These are phyloP conservation scores for Podarcis muralis DNA, from an alignment of 2,113 vertebrate species.

Conservation along the genomic window DNA sequence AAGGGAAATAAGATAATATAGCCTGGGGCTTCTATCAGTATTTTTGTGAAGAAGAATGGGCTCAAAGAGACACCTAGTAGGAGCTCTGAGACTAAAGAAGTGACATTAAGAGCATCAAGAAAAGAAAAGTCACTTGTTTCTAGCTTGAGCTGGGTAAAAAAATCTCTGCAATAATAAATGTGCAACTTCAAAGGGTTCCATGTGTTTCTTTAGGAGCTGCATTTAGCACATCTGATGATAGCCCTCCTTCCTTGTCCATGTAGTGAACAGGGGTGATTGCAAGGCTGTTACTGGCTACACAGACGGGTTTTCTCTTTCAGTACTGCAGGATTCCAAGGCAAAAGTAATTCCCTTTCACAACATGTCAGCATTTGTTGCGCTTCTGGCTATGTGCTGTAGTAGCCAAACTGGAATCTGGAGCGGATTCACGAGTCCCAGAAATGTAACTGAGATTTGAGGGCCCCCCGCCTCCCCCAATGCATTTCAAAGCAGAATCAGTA, in stretches of 20 bases:
- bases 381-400: background rate
- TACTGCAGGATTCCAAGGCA: background rate
- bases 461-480: background rate
- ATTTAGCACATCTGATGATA: background rate
- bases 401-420: background rate
- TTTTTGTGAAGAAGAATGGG: background rate
- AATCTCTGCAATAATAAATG: background rate
- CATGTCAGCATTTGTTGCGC: background rate
- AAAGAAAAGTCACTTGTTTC: background rate
- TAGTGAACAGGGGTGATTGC: background rate
- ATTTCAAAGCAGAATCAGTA: background rate
- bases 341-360: background rate
- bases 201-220: background rate
- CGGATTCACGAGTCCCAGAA: background rate
- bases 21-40: background rate
- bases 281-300: background rate
- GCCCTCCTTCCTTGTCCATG: background rate
- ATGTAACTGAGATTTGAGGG: background rate
- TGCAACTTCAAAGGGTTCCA: background rate
- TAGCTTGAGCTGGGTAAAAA: background rate
- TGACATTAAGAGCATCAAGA: background rate
- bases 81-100: background rate
- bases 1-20: background rate
- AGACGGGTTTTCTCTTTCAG: background rate
- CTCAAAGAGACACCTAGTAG: background rate